These are phyloP conservation scores for Orientallactaga sibirica DNA, from an alignment of 2,797 vertebrate genomes.

Conservation along the genomic window DNA sequence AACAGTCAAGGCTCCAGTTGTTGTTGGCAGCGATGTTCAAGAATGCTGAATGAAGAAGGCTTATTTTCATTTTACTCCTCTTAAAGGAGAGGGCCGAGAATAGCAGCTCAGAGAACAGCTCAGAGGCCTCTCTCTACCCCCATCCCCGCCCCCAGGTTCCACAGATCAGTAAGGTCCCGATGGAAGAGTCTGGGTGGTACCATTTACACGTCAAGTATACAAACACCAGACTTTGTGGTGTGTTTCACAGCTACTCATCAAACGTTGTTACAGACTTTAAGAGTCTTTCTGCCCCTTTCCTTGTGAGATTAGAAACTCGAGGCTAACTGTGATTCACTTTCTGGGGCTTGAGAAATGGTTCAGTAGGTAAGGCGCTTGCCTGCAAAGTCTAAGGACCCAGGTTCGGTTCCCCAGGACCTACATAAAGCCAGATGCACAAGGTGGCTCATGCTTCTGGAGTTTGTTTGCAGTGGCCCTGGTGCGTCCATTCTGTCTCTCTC, in stretches of 20 bases:
- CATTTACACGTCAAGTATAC: constrained; percentile 49
- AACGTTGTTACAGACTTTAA: rapidly evolving
- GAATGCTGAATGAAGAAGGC: constrained; percentile 66
- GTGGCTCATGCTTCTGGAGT: too few relatives aligned
- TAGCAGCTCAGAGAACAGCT: background rate
- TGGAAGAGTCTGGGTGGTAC: background rate
- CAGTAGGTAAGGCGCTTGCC: too few relatives aligned
- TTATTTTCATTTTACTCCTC: constrained; percentile 7
- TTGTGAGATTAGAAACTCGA: background rate
- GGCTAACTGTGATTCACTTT: too few relatives aligned
- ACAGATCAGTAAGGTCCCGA: background rate
- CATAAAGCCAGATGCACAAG: too few relatives aligned
- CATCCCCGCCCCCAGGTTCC: background rate
- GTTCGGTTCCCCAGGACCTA: too few relatives aligned
- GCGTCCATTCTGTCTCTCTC: too few relatives aligned
- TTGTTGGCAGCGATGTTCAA: constrained; percentile 61
- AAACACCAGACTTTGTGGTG: background rate
- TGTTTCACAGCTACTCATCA: background rate
- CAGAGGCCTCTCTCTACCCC: background rate
- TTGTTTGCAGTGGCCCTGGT: too few relatives aligned
- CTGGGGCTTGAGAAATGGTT: too few relatives aligned
- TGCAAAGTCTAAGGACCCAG: too few relatives aligned
- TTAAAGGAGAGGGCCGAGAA: constrained; percentile 55
- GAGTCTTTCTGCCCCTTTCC: background rate
- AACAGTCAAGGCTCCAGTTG: constrained; percentile 48